Evolutionary conservation across 2,888 invertebrate species (phyloP).

Genomic region (Anarsia innoxiella): DNA sequence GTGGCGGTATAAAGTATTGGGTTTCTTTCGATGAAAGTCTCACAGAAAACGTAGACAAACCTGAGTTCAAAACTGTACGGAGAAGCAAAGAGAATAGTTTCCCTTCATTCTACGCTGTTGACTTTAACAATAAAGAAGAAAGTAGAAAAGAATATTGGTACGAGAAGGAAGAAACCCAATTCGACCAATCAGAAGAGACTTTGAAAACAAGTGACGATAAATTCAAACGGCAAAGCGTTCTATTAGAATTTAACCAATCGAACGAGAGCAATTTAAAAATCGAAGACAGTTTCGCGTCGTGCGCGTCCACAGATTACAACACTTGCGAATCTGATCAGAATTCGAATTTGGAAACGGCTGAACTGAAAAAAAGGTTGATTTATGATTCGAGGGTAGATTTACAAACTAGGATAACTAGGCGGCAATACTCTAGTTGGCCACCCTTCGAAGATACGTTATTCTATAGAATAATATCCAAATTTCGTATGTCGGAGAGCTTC

Average conservation of each 20-base stretch:
- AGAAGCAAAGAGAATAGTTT: conserved; percentile 32
- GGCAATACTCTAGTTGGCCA: conserved; percentile 52
- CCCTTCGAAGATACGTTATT: conserved; percentile 58
- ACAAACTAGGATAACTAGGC: conserved; percentile 19
- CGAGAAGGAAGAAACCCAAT: not conserved
- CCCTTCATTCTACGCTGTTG: conserved; percentile 47
- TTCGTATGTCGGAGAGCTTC: conserved; percentile 64
- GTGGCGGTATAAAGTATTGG: conserved; percentile 65
- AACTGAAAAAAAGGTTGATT: conserved; percentile 28
- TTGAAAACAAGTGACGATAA: not conserved
- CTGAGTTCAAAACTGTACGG: conserved; percentile 3
- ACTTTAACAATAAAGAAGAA: conserved; percentile 20
- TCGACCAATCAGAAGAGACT: conserved; percentile 12
- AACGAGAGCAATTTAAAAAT: not conserved
- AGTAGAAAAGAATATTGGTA: conserved; percentile 3
- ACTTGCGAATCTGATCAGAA: conserved; percentile 28
- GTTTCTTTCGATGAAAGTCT: conserved; percentile 54
- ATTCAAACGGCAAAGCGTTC: conserved; percentile 1
- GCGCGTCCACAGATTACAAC: conserved; percentile 28
- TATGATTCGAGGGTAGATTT: conserved; percentile 34
- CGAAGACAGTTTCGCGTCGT: conserved; percentile 24
- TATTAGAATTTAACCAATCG: conserved; percentile 1
- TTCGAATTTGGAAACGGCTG: conserved; percentile 10
- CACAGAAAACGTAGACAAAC: conserved; percentile 14
- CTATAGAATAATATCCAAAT: conserved; percentile 56